Percentiles rank a stretch among this genome's conserved stretches.
These are phyloP conservation scores for Anarhynchus alexandrinus DNA, from an alignment of 2,113 vertebrate genomes.

Conservation along the genomic window DNA sequence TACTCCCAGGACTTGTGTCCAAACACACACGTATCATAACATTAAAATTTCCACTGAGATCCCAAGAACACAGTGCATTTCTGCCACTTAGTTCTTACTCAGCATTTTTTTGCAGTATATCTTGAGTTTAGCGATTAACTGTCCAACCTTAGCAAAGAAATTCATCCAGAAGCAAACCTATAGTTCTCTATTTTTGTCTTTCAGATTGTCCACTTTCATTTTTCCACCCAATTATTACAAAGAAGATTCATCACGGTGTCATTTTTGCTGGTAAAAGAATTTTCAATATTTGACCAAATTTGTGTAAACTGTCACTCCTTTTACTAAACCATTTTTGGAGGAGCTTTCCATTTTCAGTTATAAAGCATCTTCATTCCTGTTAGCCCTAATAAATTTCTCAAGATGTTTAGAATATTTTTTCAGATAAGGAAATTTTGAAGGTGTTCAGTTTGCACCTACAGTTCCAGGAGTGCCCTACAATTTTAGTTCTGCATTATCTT, in stretches of 20 bases:
- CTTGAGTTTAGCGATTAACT: background rate
- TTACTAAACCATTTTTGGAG: background rate
- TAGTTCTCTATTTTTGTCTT: background rate
- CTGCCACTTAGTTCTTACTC: background rate
- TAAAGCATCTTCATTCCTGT: background rate
- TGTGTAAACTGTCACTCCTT: background rate
- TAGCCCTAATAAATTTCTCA: background rate
- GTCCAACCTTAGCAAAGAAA: background rate
- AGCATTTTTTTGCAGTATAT: background rate
- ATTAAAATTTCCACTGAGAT: background rate
- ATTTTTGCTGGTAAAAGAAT: background rate
- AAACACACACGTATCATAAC: background rate
- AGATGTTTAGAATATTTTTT: background rate
- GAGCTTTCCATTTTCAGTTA: background rate
- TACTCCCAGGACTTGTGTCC: background rate
- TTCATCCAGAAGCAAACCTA: background rate
- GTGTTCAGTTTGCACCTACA: background rate
- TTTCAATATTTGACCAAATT: background rate
- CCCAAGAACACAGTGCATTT: background rate
- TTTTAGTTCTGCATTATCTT: background rate
- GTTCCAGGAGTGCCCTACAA: background rate
- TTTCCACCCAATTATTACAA: background rate
- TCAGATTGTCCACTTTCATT: background rate
- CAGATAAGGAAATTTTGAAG: background rate
- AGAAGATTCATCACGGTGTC: background rate